Base-by-base conservation (phyloP, 2,113 vertebrate species). In the Bucco capensis region DNA sequence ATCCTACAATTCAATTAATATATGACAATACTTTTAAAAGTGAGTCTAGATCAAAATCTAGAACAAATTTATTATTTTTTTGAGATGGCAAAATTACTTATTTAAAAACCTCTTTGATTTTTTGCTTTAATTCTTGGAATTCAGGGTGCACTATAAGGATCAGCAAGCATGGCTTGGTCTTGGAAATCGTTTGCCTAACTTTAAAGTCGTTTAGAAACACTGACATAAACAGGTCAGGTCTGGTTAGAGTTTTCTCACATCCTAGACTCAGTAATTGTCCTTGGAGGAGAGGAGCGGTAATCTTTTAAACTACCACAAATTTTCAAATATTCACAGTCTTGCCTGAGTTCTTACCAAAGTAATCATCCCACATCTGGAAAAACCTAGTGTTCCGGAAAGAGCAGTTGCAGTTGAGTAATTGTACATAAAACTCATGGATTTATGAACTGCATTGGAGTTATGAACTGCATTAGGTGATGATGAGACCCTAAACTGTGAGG, bases 1-100 rank as follows among this genome's bases (percentile, higher is more conserved):
- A 53, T 30, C 15, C 27, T 30, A 93, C 22, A 93, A 91, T 86
- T 96, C 72, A 95, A 77, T 94, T 95, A 93, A 70, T 84, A 77
- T 70, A 88, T 94, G 35, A 38, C 44, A 88, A 61, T 92, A 92
- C 13, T 94, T 96, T 27, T 83, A 51, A 95, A 94, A 88, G 46
- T 58, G 22, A 86, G n/a, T 94, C 79, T 88, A 96, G 38, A 85
- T 84, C 77, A 90, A 95, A 88, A 85, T 70, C 46, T 65, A 64
- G 40, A 66, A 33, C 27, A 78, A 74, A 27, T 27, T 54, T 54
- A 24, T 28, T 18, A n/a, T 22, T 83, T 82, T 92, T 93, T 83
- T 72, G 28, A 79, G 30, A 37, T 89, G 53, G 42, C 61, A 91
- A 74, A 94, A 80, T 38, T 31, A 57, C 12, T 56, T 78, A n/a